Evolutionary conservation across 2,113 vertebrate species (phyloP).

Genomic region (Labeo rohita): DNA sequence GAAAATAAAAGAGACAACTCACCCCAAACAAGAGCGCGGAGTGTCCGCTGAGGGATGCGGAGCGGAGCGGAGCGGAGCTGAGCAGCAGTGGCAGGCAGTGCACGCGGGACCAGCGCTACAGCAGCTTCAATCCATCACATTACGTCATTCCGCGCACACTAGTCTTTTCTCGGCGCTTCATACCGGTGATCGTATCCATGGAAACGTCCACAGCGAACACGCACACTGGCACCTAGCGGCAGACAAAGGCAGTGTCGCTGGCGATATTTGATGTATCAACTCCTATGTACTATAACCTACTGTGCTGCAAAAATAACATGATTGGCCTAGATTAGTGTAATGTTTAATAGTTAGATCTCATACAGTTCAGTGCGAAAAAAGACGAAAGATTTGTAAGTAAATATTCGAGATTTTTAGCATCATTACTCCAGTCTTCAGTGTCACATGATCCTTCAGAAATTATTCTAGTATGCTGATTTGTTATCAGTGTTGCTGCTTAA

Average conservation of each 20-base stretch:
- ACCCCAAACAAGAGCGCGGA: constrained; percentile 56
- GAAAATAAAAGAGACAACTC: constrained; percentile 53
- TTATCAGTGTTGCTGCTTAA: too few species aligned
- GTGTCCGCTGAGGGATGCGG: constrained; percentile 49
- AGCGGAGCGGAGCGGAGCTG: constrained; percentile 43
- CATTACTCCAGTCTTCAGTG: too few species aligned
- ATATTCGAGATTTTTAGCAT: too few species aligned
- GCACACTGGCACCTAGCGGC: constrained; percentile 63
- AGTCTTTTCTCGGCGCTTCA: constrained; percentile 62
- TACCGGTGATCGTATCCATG: constrained; percentile 71
- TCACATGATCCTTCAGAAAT: too few species aligned
- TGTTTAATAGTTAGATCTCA: neutral
- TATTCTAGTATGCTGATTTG: too few species aligned
- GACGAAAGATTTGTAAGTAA: too few species aligned
- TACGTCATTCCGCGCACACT: constrained; percentile 69
- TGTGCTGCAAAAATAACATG: neutral
- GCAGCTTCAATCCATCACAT: constrained; percentile 65
- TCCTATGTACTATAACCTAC: neutral
- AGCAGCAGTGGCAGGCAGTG: constrained; percentile 55
- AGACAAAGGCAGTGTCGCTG: neutral
- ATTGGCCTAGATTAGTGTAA: neutral
- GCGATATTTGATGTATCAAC: neutral
- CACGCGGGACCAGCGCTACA: constrained; percentile 42
- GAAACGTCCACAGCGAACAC: constrained; percentile 48
- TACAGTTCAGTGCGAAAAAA: neutral